phyloP scores from a whole-genome alignment of 2,888 invertebrate genomes.

The Germaria angustata region DNA sequence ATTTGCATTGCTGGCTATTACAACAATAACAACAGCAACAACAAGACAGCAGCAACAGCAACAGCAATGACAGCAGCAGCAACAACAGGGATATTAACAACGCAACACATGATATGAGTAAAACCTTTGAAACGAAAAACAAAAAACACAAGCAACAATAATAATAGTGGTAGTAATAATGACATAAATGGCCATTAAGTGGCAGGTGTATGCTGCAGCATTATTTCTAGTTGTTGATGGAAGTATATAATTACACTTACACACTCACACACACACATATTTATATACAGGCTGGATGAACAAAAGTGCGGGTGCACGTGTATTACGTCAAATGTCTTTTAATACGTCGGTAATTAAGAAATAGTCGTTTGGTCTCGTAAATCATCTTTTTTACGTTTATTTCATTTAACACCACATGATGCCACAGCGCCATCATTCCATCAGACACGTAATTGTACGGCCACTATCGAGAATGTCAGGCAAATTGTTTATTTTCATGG shows the following conservation, averaged over 20 bases:
- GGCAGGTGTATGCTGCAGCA: conserved; percentile 38
- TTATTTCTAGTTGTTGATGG: not conserved
- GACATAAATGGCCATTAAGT: conserved; percentile 51
- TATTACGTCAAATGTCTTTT: conserved; percentile 5
- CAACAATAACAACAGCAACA: not conserved
- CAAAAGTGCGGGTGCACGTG: not conserved
- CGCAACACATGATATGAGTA: conserved; percentile 12
- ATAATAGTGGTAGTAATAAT: conserved; percentile 36
- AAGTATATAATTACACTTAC: conserved; percentile 8
- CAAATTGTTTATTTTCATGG: conserved; percentile 19
- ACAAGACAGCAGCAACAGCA: not conserved
- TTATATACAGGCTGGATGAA: too few relatives aligned
- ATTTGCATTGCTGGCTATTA: not conserved
- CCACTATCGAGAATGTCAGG: conserved; percentile 13
- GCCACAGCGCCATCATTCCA: conserved; percentile 38
- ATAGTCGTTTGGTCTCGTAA: conserved; percentile 64
- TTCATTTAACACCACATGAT: conserved; percentile 70
- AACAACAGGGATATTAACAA: not conserved
- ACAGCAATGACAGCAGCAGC: not conserved
- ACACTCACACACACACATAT: too few relatives aligned
- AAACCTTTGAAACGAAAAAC: not conserved
- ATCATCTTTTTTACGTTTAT: conserved; percentile 71
- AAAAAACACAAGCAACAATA: conserved; percentile 15
- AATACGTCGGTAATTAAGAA: conserved; percentile 42
- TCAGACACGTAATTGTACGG: not conserved